Evolutionary conservation across 2,797 vertebrate species (phyloP), one percentile per base, ranked within the genome.

Genomic region (Choloepus didactylus): DNA sequence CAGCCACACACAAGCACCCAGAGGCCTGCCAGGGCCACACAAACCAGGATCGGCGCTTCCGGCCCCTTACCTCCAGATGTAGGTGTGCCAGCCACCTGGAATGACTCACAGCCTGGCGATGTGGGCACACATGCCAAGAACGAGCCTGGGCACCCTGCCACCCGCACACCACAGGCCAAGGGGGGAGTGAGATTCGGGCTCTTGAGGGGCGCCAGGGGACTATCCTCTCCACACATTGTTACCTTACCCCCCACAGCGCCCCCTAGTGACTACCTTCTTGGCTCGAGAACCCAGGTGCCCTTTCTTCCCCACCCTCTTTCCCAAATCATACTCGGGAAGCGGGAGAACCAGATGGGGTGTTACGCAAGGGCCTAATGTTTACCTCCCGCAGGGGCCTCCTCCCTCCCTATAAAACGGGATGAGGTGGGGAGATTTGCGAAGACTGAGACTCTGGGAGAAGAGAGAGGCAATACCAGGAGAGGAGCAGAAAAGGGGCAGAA

Each of bases 331-430:
- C 91, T 49, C 5, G 76, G 41, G 91, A 96, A 96, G 97, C 94
- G 3, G 95, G 96, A 97, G 96, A 97, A 96, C 95, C 84, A 92
- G 96, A 60, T 64, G 93, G 41, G 82, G 67, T 3, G n/a, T 93
- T 98, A 87, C 95, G 96, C 96, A 98, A 98, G 97, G 67, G 38
- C 81, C 89, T 56, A 92, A 27, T 97, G 97, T 98, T 98, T 98
- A 98, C 97, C 91, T 96, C 92, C 93, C 79, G 86, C 80, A 19
- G 72, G 94, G 84, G 92, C 96, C 97, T 89, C 97, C 97, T 95
- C 96, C 97, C 97, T 94, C 91, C 84, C 87, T 97, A 97, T 98
- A 98, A 97, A 98, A 75, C 72, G 87, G 21, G 96, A 21, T 46
- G 92, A 21, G 59, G 80, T 38, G 80, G 81, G 59, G 84, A 91